phyloP scores from a whole-genome alignment of 2,113 vertebrate species.

The Callithrix jacchus region DNA sequence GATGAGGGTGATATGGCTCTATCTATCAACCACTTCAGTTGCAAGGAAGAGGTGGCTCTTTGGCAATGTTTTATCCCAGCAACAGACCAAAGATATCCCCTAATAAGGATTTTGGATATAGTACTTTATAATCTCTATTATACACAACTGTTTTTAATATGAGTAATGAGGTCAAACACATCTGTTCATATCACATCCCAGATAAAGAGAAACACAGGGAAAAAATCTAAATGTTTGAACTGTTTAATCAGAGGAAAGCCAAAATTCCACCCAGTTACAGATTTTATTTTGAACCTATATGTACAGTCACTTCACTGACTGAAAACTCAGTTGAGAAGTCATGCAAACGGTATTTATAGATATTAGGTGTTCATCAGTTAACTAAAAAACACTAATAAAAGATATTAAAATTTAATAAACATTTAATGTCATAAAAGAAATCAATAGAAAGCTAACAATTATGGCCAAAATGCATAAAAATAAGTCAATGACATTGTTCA shows the following conservation, averaged over 20 bases:
- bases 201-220: background rate
- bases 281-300: slow-evolving; percentile 1
- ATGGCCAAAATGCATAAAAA: background rate
- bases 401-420: background rate
- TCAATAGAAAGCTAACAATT: background rate
- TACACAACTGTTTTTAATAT: background rate
- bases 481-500: background rate
- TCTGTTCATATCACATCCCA: background rate
- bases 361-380: background rate
- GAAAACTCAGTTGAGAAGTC: background rate
- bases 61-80: background rate
- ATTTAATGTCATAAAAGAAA: slow-evolving; percentile 14
- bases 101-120: background rate
- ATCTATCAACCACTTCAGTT: background rate
- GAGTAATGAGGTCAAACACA: background rate
- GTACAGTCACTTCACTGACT: background rate
- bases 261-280: slow-evolving; percentile 8
- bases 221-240: background rate
- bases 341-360: background rate
- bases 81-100: background rate
- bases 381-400: background rate
- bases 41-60: background rate
- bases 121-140: background rate
- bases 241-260: background rate
- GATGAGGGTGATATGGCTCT: background rate